Evolutionary conservation across 53 echinoderm and acorn worm genomes (phyloP), one percentile per base, ranked within the genome.

Genomic region (Astropecten irregularis): DNA sequence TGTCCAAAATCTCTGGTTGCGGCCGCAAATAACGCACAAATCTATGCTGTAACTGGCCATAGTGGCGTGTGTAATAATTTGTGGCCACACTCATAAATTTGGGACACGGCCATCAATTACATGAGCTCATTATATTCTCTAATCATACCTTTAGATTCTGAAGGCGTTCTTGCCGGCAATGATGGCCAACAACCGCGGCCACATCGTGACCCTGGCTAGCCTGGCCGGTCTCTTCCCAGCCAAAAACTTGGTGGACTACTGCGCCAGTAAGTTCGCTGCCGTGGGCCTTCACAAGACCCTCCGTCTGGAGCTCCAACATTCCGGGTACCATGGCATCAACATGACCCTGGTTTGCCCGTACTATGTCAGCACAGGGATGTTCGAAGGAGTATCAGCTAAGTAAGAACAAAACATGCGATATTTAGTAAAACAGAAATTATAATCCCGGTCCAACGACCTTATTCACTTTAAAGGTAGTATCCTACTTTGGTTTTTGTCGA

Each of bases 131-230:
- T n/a, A n/a, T n/a, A n/a, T n/a, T n/a, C n/a, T n/a, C n/a, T n/a
- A n/a, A n/a, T n/a, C n/a, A n/a, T n/a, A n/a, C n/a, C n/a, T 59
- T 4, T 63, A 97, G 99, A 97, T 88, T 19, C 76, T 92, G 28
- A 97, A 99, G 84, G 83, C 99, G 10, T 99, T 99, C 72, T 62
- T 95, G 49, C 99, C 99, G 9, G 69, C 85, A 32, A 99, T 99
- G 88, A 47, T 95, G 18, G 83, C 72, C 49, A 83, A 86, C 18
- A 92, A 92, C 65, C 92, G 92, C 20, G 99, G 99, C 27, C 99
- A 99, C 81, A 83, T 99, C 21, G 92, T 99, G 9, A 95, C 90
- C 46, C 66, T 99, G 2, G 99, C 99, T 2, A 93, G 93, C 49
- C 63, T 92, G 18, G 90, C 89, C 25, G 99, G 99, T n/a, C 68